A percentile compares a stretch with the other conserved stretches of the same genome.
These are phyloP conservation scores for Caenorhabditis auriculariae DNA, from an alignment of 2,888 invertebrate species.

Conservation along the genomic window DNA sequence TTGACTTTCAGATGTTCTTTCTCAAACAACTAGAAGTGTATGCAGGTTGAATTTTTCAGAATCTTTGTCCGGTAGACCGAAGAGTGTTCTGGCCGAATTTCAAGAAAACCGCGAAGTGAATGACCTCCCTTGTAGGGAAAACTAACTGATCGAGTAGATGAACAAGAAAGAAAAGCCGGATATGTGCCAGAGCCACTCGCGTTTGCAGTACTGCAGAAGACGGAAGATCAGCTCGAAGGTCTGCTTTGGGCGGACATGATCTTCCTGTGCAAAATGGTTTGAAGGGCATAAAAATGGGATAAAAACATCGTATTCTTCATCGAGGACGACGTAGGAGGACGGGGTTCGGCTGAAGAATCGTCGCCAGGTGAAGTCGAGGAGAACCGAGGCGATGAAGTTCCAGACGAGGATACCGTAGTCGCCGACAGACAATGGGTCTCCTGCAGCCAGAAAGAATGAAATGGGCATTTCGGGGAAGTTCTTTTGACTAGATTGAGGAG, in stretches of 20 bases:
- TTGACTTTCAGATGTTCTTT: too few species aligned
- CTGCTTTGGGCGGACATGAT: slow-evolving; percentile 34
- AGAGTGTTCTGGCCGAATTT: too few species aligned
- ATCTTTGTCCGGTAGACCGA: too few species aligned
- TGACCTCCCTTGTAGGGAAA: not conserved
- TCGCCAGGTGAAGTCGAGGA: slow-evolving; percentile 44
- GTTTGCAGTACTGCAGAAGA: slow-evolving; percentile 58
- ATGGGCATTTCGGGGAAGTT: too few species aligned
- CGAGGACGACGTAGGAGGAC: slow-evolving; percentile 34
- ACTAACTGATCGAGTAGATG: slow-evolving; percentile 60
- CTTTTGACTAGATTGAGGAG: too few species aligned
- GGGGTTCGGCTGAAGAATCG: slow-evolving; percentile 38
- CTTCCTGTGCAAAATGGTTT: slow-evolving; percentile 5
- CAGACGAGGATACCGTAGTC: slow-evolving; percentile 50
- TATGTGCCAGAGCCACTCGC: slow-evolving; percentile 62
- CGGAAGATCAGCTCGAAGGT: slow-evolving; percentile 56
- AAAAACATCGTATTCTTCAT: slow-evolving; percentile 26
- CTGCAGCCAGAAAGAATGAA: slow-evolving; percentile 3
- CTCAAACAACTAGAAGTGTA: too few species aligned
- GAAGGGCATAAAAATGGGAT: not conserved
- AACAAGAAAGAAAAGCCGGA: slow-evolving; percentile 62
- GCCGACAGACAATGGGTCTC: slow-evolving; percentile 34
- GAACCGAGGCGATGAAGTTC: slow-evolving; percentile 48
- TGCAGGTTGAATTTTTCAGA: too few species aligned
- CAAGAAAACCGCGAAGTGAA: too few species aligned